A percentile compares a stretch with the other conserved stretches of the same genome.
Conservation (phyloP, 2,113 vertebrate species). For the Cichladusa arquata region DNA sequence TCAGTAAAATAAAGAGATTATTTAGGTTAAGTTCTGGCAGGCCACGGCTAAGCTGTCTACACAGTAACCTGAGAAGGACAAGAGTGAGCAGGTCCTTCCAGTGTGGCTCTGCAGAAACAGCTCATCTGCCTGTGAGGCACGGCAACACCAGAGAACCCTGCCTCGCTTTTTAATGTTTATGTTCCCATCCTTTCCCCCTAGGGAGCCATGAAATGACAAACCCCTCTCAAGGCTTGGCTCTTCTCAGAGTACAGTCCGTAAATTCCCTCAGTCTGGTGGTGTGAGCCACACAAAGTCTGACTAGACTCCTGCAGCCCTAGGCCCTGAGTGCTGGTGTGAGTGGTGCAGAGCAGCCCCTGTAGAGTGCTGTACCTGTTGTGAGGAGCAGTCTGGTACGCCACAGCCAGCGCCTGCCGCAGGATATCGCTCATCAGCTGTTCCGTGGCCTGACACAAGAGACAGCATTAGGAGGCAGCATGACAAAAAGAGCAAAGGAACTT, state of each 20-base stretch:
- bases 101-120: background rate
- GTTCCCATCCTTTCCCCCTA: background rate
- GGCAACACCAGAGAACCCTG: background rate
- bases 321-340: background rate
- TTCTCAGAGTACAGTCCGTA: background rate
- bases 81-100: background rate
- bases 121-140: background rate
- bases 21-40: background rate
- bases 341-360: background rate
- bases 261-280: background rate
- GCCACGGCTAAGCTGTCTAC: background rate
- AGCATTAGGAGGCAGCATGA: background rate
- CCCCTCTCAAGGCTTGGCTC: background rate
- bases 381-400: conserved; percentile 84
- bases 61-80: background rate
- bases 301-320: background rate
- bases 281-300: background rate
- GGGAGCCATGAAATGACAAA: background rate
- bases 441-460: conserved; percentile 79
- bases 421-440: conserved; percentile 93
- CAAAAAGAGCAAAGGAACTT: background rate
- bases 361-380: conserved; percentile 85
- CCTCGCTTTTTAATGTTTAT: background rate
- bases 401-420: conserved; percentile 88
- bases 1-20: background rate